Evolutionary conservation across 2,113 vertebrate species (phyloP).

Genomic region (Bostrychus sinensis): DNA sequence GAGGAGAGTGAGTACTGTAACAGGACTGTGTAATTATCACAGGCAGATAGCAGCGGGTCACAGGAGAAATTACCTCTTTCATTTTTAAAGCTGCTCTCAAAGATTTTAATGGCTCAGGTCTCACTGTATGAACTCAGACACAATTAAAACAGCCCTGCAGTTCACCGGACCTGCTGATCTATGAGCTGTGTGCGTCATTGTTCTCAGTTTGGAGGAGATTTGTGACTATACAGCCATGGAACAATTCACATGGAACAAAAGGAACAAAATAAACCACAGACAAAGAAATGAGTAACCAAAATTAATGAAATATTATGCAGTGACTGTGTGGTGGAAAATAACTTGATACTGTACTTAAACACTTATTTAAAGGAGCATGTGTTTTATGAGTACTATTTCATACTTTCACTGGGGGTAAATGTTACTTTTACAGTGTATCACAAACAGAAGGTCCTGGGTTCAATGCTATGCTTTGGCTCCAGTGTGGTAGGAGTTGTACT

Average conservation of each 20-base stretch:
- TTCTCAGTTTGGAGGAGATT: neutral
- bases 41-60: conserved; percentile 13
- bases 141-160: neutral
- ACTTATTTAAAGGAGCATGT: no score
- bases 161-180: neutral
- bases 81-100: conserved; percentile 13
- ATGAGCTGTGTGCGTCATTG: neutral
- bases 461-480: no score
- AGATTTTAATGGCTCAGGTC: conserved; percentile 10
- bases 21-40: neutral
- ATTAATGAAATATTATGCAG: no score
- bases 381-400: no score
- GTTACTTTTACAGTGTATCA: no score
- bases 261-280: neutral
- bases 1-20: conserved; percentile 14
- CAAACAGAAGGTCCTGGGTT: no score
- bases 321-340: no score
- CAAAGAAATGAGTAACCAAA: no score
- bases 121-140: neutral
- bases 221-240: neutral
- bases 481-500: no score
- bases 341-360: no score
- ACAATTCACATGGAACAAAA: no score
- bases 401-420: no score
- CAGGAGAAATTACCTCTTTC: neutral